Evolutionary conservation across 2,888 invertebrate genomes (phyloP), one percentile per base, ranked within the genome.

Genomic region (Sesia apiformis): DNA sequence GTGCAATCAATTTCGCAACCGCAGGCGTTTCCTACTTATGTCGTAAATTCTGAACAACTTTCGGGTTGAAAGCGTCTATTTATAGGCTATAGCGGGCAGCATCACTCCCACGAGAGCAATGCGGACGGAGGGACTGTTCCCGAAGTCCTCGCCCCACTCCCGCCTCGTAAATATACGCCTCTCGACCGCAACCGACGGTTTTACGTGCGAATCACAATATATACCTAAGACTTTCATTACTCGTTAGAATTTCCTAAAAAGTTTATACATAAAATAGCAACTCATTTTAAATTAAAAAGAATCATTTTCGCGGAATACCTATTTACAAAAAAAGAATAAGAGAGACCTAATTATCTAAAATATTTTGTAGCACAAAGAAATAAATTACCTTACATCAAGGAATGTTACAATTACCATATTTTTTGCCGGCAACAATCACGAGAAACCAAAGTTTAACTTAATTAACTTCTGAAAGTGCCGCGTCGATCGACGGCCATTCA

Each of bases 11-110:
- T 23, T 23, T 23, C 23, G 23, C 23, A 23, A 23, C 23, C 23
- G 23, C 23, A 23, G 23, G 23, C 23, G 23, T 23, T 23, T 23
- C 23, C 23, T 23, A 46, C 46, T 39, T 40, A 8, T 50, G n/a
- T 56, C 66, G 63, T 70, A 72, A 70, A 74, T 72, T 67, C 62
- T 61, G 67, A 72, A 69, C 70, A 73, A 66, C 65, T 65, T 64
- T 60, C 57, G 62, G 69, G 72, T 68, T 72, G 68, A 74, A 73
- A 72, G 69, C 66, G 65, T 75, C 72, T 78, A 74, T 77, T 75
- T 74, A 72, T 73, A 73, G 66, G 63, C 52, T 61, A 53, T 56
- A 65, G 63, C 38, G 40, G 43, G 7, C 63, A 62, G 58, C 57
- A 60, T 60, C 58, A 62, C 63, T 60, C 66, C 58, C 60, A 63